These are phyloP conservation scores for Chrysocyon brachyurus DNA, from an alignment of 2,797 vertebrate species.

Conservation along the genomic window DNA sequence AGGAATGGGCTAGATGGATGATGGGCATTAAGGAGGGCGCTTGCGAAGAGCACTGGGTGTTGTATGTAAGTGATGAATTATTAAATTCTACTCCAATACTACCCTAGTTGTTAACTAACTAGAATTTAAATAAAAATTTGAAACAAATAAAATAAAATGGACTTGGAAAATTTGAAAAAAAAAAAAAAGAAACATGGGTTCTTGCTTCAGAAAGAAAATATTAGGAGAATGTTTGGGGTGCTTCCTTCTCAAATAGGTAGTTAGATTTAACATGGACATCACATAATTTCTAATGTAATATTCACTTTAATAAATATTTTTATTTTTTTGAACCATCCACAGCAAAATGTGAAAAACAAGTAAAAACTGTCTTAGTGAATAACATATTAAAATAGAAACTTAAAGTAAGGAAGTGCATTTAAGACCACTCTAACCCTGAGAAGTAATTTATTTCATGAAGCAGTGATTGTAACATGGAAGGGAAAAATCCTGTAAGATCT, in stretches of 20 bases:
- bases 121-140: not conserved
- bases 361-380: not conserved
- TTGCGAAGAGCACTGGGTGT: not conserved
- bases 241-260: not conserved
- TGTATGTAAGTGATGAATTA: not conserved
- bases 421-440: not conserved
- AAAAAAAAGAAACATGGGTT: not conserved
- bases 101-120: not conserved
- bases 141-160: not conserved
- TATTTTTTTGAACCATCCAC: conserved; percentile 8
- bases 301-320: conserved; percentile 6
- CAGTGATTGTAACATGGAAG: not conserved
- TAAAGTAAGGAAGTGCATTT: not conserved
- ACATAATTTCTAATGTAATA: not conserved
- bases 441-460: conserved; percentile 10
- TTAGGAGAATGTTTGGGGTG: not conserved
- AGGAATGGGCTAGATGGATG: not conserved
- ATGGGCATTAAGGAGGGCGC: not conserved
- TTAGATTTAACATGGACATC: not conserved
- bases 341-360: conserved; percentile 33
- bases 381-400: not conserved
- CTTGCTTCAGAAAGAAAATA: conserved; percentile 5
- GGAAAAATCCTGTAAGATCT: not conserved
- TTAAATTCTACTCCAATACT: not conserved
- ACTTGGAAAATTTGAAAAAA: not conserved